Conservation (phyloP, 2,113 vertebrate genomes). For the Larimichthys polyactis region DNA sequence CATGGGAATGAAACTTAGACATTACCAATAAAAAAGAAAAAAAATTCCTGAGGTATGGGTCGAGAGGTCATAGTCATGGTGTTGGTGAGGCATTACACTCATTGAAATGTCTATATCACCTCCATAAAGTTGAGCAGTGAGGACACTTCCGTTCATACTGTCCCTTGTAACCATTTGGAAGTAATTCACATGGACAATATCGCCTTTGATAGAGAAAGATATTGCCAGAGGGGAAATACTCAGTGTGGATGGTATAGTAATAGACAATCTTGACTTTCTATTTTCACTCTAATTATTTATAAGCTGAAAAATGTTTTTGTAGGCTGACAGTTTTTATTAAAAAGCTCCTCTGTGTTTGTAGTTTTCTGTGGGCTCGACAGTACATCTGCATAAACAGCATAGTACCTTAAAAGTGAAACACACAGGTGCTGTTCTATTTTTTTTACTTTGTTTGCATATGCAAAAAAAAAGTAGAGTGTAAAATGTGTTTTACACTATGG, state of each 20-base stretch:
- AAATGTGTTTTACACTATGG: no score
- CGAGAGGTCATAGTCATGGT: conserved; percentile 31
- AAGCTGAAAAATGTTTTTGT: neutral
- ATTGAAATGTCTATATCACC: conserved; percentile 37
- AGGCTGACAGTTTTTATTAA: neutral
- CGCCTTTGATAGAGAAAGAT: conserved; percentile 50
- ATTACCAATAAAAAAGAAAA: conserved; percentile 44
- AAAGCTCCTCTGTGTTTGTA: neutral
- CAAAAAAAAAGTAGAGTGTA: neutral
- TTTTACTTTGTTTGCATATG: neutral
- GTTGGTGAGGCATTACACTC: conserved; percentile 34
- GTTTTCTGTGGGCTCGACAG: neutral
- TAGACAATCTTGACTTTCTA: conserved; percentile 6
- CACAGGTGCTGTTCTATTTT: neutral
- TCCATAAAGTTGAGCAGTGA: conserved; percentile 45
- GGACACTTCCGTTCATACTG: conserved; percentile 21
- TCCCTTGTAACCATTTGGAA: conserved; percentile 36
- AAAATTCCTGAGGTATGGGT: conserved; percentile 12
- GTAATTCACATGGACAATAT: conserved; percentile 49
- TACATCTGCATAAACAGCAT: neutral
- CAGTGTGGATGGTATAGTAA: conserved; percentile 18
- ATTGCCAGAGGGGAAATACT: conserved; percentile 32
- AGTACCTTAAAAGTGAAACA: neutral
- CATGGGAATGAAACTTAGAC: conserved; percentile 24
- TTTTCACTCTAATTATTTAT: conserved; percentile 21